Evolutionary conservation across 2,888 invertebrate species (phyloP).

Genomic region (Autographa gamma): DNA sequence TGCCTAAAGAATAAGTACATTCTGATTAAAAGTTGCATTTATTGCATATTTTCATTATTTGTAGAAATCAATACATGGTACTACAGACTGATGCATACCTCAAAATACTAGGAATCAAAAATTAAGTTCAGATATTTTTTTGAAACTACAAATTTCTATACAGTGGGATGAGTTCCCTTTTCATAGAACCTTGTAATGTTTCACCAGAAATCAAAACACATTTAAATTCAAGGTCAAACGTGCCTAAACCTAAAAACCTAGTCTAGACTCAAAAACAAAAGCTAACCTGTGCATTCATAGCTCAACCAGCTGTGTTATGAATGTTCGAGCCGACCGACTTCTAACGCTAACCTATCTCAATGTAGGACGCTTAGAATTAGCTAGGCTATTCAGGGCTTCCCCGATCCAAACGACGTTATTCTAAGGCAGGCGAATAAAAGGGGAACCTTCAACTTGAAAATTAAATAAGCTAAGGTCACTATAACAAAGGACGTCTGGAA

Average conservation of each 20-base stretch:
- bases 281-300: conserved; percentile 67
- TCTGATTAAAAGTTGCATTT: too few relatives aligned
- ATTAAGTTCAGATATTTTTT: too few relatives aligned
- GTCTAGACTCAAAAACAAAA: conserved; percentile 61
- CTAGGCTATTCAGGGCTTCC: conserved; percentile 77
- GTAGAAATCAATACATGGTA: too few relatives aligned
- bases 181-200: too few relatives aligned
- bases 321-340: conserved; percentile 68
- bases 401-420: conserved; percentile 70
- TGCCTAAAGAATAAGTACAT: too few relatives aligned
- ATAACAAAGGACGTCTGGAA: conserved; percentile 70
- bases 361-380: conserved; percentile 80
- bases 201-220: neutral
- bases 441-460: conserved; percentile 86
- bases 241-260: conserved; percentile 21
- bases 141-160: too few relatives aligned
- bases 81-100: too few relatives aligned
- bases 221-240: neutral
- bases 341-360: conserved; percentile 85
- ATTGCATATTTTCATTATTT: too few relatives aligned
- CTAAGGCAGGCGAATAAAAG: conserved; percentile 68
- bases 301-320: conserved; percentile 80
- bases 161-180: too few relatives aligned
- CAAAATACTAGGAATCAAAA: too few relatives aligned
- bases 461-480: conserved; percentile 83